Evolutionary conservation across 2,113 vertebrate species (phyloP), one percentile per base, ranked within the genome.

Genomic region (Ophthalmolycus amberensis): DNA sequence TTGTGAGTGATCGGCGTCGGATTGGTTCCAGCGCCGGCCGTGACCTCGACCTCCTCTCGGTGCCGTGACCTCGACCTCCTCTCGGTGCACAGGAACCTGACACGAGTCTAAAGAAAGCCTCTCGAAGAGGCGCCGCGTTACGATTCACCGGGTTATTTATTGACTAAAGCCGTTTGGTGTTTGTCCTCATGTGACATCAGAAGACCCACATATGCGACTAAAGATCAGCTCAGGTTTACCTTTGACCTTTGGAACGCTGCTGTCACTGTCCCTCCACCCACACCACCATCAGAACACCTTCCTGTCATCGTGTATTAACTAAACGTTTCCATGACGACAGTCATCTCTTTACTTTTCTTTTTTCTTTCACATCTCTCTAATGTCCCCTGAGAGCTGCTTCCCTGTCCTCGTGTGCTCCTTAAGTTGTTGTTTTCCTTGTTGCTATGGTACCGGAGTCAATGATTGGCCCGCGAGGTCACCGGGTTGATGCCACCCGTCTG

Each of bases 211-310:
- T 72, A 46, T 4, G 76, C 2, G 2, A 70, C 74, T 48, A 71
- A 46, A 71, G 44, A 72, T 85, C 71, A 80, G 32, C 67, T 58
- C 40, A 82, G 58, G 2, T 3, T 71, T 63, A 76, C 73, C 71
- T 88, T 89, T 84, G 52, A 92, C 89, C 86, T 92, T 92, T 92
- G 91, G 85, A 88, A 85, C 65, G 12, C 44, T 18, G 34, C 58
- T 64, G 59, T 80, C 59, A 78, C 40, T 4, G 42, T 6, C 59
- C 34, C 27, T 84, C 86, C 88, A 71, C 89, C 88, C 85, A 87
- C 84, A 52, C 29, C 0, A 29, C 70, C 34, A 81, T 83, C 71
- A 54, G 75, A 89, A 62, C 18, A 71, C 52, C 70, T 38, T 20
- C 27, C 44, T 44, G 44, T 46, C 22, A 9, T 22, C 20, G 20